phyloP scores from a whole-genome alignment of 2,888 invertebrate species.

The Mesochorus sp. region DNA sequence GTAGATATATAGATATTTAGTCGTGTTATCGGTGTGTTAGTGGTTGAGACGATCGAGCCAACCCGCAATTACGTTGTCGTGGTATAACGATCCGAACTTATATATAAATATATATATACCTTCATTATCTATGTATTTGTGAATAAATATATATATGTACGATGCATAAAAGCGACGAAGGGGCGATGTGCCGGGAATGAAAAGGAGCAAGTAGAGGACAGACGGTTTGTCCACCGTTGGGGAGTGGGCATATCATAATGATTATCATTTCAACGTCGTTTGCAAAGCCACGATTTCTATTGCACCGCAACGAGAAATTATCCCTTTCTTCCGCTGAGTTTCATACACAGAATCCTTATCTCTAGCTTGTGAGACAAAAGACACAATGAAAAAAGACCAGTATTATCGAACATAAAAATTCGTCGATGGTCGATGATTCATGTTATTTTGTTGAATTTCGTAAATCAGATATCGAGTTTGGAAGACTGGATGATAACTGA shows the following conservation, averaged over 20 bases:
- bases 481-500: conserved; percentile 89
- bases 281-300: conserved; percentile 53
- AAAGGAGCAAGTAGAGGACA: conserved; percentile 32
- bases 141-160: too few species aligned
- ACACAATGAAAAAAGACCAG: not conserved
- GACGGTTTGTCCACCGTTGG: conserved; percentile 54
- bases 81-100: conserved; percentile 60
- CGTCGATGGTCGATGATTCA: not conserved
- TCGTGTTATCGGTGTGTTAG: conserved; percentile 57
- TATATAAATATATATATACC: conserved; percentile 1
- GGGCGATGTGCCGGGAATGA: conserved; percentile 50
- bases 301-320: conserved; percentile 30
- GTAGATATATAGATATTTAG: conserved; percentile 20
- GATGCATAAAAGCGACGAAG: conserved; percentile 52
- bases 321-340: conserved; percentile 23
- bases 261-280: conserved; percentile 59
- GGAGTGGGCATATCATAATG: conserved; percentile 58
- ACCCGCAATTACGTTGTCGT: conserved; percentile 67
- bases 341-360: not conserved
- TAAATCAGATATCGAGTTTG: conserved; percentile 83
- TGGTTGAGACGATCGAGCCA: conserved; percentile 58
- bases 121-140: not conserved
- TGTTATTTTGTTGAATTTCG: not conserved
- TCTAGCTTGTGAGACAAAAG: not conserved
- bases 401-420: not conserved